Evolutionary conservation across 2,888 invertebrate genomes (phyloP).

Genomic region (Cheilosia variabilis): DNA sequence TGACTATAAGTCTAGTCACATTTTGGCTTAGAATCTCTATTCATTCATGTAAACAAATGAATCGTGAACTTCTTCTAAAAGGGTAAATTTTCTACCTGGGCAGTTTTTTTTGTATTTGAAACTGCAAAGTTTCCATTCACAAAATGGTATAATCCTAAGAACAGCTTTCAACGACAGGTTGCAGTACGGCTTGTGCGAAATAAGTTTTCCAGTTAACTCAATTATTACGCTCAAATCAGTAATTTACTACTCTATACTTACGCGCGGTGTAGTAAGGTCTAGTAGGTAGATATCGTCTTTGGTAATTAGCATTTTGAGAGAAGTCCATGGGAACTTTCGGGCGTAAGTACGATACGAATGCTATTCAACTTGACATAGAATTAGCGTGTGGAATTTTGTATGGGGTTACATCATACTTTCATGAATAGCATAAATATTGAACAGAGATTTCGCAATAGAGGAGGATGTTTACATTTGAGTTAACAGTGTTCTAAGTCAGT

Average conservation of each 20-base stretch:
- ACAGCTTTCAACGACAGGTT: not conserved
- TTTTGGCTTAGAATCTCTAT: too few relatives aligned
- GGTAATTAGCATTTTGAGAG: conserved; percentile 39
- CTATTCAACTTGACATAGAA: conserved; percentile 19
- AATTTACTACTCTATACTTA: conserved; percentile 48
- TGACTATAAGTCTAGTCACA: too few relatives aligned
- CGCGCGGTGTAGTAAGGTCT: not conserved
- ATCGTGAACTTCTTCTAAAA: too few relatives aligned
- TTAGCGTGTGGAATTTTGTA: conserved; percentile 18
- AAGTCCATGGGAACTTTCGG: conserved; percentile 55
- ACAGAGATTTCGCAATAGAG: conserved; percentile 11
- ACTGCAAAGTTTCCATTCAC: not conserved
- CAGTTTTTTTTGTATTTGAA: not conserved
- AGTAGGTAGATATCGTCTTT: conserved; percentile 26
- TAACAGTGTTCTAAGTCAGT: conserved; percentile 27
- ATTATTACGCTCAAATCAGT: conserved; percentile 34
- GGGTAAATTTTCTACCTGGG: too few relatives aligned
- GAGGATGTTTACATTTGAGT: conserved; percentile 40
- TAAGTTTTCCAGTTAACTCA: not conserved
- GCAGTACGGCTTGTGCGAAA: not conserved
- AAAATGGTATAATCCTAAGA: not conserved
- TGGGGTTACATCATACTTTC: conserved; percentile 29
- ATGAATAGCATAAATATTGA: not conserved
- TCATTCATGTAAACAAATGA: too few relatives aligned
- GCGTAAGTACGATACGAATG: conserved; percentile 16